Percentiles rank a stretch among this genome's conserved stretches.
Conservation (phyloP, 2,113 vertebrate genomes). For the Gyps fulvus region DNA sequence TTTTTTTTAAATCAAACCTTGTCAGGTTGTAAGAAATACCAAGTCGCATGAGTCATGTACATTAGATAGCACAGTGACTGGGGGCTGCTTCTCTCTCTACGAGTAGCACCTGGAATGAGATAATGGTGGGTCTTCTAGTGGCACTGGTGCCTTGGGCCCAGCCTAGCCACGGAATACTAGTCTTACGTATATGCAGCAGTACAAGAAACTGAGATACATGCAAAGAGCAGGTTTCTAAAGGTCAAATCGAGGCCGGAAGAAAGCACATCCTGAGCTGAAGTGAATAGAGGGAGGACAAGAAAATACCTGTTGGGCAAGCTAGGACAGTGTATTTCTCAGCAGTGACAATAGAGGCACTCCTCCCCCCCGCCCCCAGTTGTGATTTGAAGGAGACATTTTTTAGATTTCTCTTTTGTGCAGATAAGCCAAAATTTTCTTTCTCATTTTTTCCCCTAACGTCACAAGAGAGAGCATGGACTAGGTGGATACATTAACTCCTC, state of each 20-base stretch:
- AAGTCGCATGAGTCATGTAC: background rate
- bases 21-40: background rate
- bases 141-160: background rate
- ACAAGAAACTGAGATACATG: background rate
- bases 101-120: background rate
- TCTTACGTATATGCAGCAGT: background rate
- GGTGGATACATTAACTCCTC: background rate
- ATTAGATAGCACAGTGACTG: background rate
- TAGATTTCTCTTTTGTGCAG: background rate
- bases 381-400: background rate
- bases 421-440: background rate
- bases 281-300: background rate
- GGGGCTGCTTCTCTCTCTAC: background rate
- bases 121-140: background rate
- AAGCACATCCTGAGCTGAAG: background rate
- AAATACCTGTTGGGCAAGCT: background rate
- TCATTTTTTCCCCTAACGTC: background rate
- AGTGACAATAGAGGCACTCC: background rate
- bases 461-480: background rate
- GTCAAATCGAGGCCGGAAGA: background rate
- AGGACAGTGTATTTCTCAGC: background rate
- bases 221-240: background rate
- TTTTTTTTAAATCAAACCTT: background rate
- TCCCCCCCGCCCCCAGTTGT: too few species aligned
- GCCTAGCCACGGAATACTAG: background rate